Base-by-base conservation (phyloP, 23 tunicate genomes). In the Aplidium turbinatum region DNA sequence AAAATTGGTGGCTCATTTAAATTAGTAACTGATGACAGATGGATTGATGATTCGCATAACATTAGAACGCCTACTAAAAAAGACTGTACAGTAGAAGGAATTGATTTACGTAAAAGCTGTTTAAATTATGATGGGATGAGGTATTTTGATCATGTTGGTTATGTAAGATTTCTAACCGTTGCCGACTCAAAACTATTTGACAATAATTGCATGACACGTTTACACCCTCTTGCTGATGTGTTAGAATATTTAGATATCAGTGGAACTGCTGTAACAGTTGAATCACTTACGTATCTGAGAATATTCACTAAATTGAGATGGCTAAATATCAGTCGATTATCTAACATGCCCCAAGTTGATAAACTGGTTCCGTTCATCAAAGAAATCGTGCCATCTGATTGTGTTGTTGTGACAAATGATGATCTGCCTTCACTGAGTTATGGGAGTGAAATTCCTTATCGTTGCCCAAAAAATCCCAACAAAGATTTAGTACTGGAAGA, bases 171-270 rank as follows among this genome's bases (percentile, higher is more conserved):
- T 34, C 40, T 87, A 31, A 87, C 73, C 66, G 76, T 80, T 38
- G 86, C 74, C 3, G 94, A 87, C 46, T 77, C 80, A 23, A 31
- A 46, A 4, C 34, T 35, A 24, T 80, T 87, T 74, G 85, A 79
- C 42, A 68, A 87, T 60, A 23, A 32, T n/a, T 65, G 82, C 34
- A 33, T 87, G 78, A 28, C 86, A 4, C 24, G 78, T 0, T 28
- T 80, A 32, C 78, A 80, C 54, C 68, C 78, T 16, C 20, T 80
- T 27, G 64, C 79, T 57, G 80, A 87, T 39, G 45, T 82, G 35
- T 56, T 87, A 25, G 86, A 87, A 57, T 87, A 80, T 46, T 78
- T 87, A 29, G 94, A 87, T 39, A 65, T 87, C 2, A 87, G 94
- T 47, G 94, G 94, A 5, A 87, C 94, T 27, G 27, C 75, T 25